Evolutionary conservation across 2,113 vertebrate species (phyloP), one percentile per base, ranked within the genome.

Genomic region (Nestor notabilis): DNA sequence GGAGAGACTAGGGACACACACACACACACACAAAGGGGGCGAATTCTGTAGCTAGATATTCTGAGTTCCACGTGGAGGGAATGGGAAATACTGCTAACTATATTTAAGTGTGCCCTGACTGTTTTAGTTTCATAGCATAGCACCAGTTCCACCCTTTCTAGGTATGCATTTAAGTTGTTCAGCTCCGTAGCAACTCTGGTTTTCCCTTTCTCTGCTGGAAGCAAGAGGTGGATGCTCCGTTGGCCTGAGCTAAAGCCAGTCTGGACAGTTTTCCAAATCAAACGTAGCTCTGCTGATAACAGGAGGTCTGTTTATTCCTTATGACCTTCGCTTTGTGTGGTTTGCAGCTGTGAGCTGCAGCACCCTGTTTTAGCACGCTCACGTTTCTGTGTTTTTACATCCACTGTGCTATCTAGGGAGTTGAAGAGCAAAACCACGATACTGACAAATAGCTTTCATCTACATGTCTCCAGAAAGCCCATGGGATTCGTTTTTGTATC

Each of bases 41-140:
- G 79, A 88, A 52, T 96, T 96, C 96, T 96, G 39, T 96, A 94
- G 96, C 95, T 98, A 89, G 77, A 96, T 97, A 84, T 97, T 96
- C 87, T 0, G 4, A 93, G 95, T 98, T 95, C 97, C 97, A 89
- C 13, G 0, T 71, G 79, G 79, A 91, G 87, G 82, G 92, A 95
- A 95, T 89, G 83, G 92, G 95, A 82, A 96, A 88, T 94, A 84
- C 79, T 87, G 93, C 77, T 77, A 37, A 83, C 94, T 97, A 89
- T 97, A 95, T 97, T 97, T 95, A 97, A 95, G 95, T 96, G 91
- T 63, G 60, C 53, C 77, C 89, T 80, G 74, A 49, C 72, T 95
- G 88, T 97, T 96, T 97, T 89, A 84, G 93, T 97, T 98, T 71
- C 83, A 50, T 70, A 88, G 95, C 79, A 87, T 55, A 80, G 97